Base-by-base conservation (phyloP, 2,797 vertebrate genomes). In the Florisuga fusca region DNA sequence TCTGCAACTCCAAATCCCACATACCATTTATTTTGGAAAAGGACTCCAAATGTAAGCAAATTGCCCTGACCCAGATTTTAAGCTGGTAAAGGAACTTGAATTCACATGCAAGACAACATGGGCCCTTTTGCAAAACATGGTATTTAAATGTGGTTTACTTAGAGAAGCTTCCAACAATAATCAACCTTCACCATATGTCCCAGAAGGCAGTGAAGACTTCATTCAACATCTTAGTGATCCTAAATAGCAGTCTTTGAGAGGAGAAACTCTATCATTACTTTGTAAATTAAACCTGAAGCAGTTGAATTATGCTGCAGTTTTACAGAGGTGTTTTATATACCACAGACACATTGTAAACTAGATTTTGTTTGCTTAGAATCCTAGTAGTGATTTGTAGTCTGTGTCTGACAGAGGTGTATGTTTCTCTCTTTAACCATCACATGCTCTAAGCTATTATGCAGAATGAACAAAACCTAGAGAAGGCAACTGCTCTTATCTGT, bases 401-500 rank as follows among this genome's bases (percentile, higher is more conserved):
- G 72, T 90, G 67, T 94, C 91, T 96, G 88, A 64, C 86, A 78
- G 93, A 94, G 73, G 53, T 80, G 74, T 51, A 10, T 88, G 77
- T 90, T 83, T 91, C 71, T 96, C 82, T 54, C 62, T 86, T 91
- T 90, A 90, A 96, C 94, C 95, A 92, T 94, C 90, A 77, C 84
- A 92, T 96, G 94, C 94, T 88, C 86, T 94, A 94, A 95, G 91
- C 91, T 90, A 93, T 96, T 96, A 94, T 57, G 75, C 58, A 20
- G 90, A 96, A 83, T 92, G 96, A 94, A 96, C 89, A 95, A 96
- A 96, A 96, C 86, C 84, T 92, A 66, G 82, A 84, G 84, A 96
- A 96, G 94, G 90, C 93, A 95, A 96, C 91, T 89, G 75, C 88
- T 95, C 91, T 96, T 96, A 96, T 96, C 96, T 94, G 64, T 75